Percentiles rank a stretch among this genome's conserved stretches.
Evolutionary conservation across 92 coral and sea anemone species (phyloP).

Genomic region (Desmophyllum pertusum): DNA sequence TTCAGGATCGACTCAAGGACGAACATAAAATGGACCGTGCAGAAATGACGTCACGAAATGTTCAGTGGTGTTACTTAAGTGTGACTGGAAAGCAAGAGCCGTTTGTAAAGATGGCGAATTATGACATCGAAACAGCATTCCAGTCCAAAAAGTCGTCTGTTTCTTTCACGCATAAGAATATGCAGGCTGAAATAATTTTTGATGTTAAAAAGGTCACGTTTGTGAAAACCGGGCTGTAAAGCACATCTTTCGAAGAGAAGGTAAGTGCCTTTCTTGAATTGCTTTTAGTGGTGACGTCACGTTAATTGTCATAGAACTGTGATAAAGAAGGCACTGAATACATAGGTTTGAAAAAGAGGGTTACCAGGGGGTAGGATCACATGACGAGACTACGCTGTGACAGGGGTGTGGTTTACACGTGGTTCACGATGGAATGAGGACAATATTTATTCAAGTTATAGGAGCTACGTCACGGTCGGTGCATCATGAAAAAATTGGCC

Average conservation of each 20-base stretch:
- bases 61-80: constrained; percentile 54
- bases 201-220: constrained; percentile 2
- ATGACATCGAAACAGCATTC: constrained; percentile 32
- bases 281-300: neutral
- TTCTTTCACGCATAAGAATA: constrained; percentile 12
- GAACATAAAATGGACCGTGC: constrained; percentile 38
- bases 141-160: constrained; percentile 20
- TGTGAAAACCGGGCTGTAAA: constrained; percentile 19
- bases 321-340: too few relatives aligned
- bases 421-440: too few relatives aligned
- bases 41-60: constrained; percentile 43
- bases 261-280: neutral
- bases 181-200: constrained; percentile 15
- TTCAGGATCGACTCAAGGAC: constrained; percentile 28
- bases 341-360: too few relatives aligned
- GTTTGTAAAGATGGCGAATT: constrained; percentile 27
- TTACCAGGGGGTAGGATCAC: too few relatives aligned
- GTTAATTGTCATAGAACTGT: neutral
- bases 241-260: constrained; percentile 21
- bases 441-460: too few relatives aligned
- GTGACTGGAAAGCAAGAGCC: constrained; percentile 9
- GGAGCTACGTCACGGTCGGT: too few relatives aligned
- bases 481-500: too few relatives aligned
- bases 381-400: too few relatives aligned
- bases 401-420: too few relatives aligned